Conservation (phyloP, 2,113 vertebrate genomes). For the Lanius collurio region DNA sequence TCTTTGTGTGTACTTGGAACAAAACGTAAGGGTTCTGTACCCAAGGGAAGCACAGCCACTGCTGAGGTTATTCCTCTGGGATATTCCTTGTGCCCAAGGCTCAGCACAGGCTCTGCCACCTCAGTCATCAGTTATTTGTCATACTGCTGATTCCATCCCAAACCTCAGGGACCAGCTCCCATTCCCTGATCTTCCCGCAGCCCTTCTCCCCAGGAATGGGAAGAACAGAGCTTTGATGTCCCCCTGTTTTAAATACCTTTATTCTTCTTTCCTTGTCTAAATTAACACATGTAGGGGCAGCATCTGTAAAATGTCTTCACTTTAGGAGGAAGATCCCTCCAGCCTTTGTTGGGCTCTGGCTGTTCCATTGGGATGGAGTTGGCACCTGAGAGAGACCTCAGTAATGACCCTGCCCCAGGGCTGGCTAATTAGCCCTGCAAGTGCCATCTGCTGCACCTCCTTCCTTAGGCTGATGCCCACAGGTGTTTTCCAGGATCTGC, state of each 20-base stretch:
- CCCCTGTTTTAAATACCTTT: not conserved
- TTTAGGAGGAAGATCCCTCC: not conserved
- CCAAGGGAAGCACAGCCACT: not conserved
- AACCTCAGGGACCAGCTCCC: not conserved
- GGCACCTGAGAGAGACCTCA: not conserved
- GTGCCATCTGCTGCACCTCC: not conserved
- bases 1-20: not conserved
- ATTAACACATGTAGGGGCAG: not conserved
- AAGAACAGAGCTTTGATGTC: not conserved
- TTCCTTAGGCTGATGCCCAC: not conserved
- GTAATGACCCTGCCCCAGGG: not conserved
- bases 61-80: not conserved
- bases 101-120: not conserved
- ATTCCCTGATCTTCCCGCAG: not conserved
- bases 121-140: not conserved
- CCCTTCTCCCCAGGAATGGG: not conserved
- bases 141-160: not conserved
- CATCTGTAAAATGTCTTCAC: not conserved
- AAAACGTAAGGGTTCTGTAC: not conserved
- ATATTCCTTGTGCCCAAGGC: not conserved
- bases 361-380: not conserved
- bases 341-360: rapidly evolving
- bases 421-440: not conserved
- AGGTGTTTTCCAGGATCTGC: rapidly evolving
- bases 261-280: not conserved